These are phyloP conservation scores for Pagrus major DNA, from an alignment of 2,113 vertebrate species.

Conservation along the genomic window DNA sequence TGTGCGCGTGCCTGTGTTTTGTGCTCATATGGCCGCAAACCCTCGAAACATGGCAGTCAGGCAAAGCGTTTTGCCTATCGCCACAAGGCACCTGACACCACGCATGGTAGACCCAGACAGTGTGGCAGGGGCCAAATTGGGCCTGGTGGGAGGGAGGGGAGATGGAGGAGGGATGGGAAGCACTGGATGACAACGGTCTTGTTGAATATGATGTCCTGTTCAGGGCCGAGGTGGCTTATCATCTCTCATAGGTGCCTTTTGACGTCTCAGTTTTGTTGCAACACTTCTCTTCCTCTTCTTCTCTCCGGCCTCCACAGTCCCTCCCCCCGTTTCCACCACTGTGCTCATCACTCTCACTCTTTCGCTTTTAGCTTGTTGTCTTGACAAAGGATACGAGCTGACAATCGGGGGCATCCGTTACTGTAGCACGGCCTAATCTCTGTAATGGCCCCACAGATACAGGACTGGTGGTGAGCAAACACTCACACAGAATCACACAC, in stretches of 20 bases:
- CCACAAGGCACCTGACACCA: conserved; percentile 89
- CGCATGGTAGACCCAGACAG: conserved; percentile 77
- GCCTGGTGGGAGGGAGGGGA: conserved; percentile 41
- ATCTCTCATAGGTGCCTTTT: not conserved
- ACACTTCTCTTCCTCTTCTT: conserved; percentile 13
- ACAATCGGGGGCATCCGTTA: conserved; percentile 89
- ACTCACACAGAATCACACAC: conserved; percentile 44
- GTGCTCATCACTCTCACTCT: conserved; percentile 70
- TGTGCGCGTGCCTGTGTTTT: conserved; percentile 24
- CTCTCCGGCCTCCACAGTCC: conserved; percentile 6
- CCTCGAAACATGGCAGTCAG: conserved; percentile 79
- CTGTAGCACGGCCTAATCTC: conserved; percentile 88
- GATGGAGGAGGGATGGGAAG: conserved; percentile 23
- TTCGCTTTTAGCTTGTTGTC: conserved; percentile 74
- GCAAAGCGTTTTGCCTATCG: conserved; percentile 80
- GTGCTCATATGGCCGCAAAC: conserved; percentile 80
- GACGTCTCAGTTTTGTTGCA: conserved; percentile 8
- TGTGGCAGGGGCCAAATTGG: conserved; percentile 61
- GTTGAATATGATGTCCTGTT: conserved; percentile 28
- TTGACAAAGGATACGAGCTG: conserved; percentile 89
- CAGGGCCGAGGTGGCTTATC: not conserved
- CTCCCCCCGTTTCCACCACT: conserved; percentile 31
- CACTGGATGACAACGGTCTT: conserved; percentile 27
- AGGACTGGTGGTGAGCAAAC: conserved; percentile 83
- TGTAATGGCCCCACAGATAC: conserved; percentile 88